Evolutionary conservation across 1,140 invertebrate genomes (phyloP).

Genomic region (Lasioglossum baleicum): DNA sequence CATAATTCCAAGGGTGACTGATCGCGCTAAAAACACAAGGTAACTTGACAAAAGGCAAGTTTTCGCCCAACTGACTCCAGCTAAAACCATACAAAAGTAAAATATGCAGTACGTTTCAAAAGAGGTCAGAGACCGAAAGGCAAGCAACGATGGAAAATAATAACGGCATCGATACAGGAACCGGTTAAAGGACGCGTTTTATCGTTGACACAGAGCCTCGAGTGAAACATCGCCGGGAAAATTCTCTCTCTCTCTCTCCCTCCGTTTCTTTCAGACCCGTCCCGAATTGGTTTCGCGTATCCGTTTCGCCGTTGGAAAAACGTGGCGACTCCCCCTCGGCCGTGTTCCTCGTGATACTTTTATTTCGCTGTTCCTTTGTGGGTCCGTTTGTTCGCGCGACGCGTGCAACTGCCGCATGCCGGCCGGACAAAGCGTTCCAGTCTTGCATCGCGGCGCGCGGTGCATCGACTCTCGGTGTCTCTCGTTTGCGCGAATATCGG

Average conservation of each 20-base stretch:
- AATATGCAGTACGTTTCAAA: neutral
- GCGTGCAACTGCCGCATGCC: neutral
- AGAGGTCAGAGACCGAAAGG: no score
- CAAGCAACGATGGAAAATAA: neutral
- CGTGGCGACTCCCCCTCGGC: neutral
- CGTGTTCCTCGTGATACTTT: neutral
- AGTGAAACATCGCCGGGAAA: no score
- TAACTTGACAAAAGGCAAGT: no score
- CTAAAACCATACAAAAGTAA: neutral
- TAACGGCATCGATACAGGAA: neutral
- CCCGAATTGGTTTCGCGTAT: neutral
- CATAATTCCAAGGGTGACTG: no score
- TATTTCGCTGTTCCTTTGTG: conserved; percentile 3
- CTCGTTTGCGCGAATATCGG: conserved; percentile 5
- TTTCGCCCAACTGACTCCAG: no score
- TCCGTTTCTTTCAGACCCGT: no score
- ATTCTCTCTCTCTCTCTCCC: no score
- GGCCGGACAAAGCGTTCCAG: neutral
- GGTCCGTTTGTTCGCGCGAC: neutral
- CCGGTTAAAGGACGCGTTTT: no score
- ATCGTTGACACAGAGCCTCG: no score
- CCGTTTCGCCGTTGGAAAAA: neutral
- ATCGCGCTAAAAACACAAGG: no score
- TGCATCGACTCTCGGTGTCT: neutral
- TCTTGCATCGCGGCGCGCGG: neutral